phyloP scores from a whole-genome alignment of 2,888 invertebrate species.

The Nesidiocoris tenuis region DNA sequence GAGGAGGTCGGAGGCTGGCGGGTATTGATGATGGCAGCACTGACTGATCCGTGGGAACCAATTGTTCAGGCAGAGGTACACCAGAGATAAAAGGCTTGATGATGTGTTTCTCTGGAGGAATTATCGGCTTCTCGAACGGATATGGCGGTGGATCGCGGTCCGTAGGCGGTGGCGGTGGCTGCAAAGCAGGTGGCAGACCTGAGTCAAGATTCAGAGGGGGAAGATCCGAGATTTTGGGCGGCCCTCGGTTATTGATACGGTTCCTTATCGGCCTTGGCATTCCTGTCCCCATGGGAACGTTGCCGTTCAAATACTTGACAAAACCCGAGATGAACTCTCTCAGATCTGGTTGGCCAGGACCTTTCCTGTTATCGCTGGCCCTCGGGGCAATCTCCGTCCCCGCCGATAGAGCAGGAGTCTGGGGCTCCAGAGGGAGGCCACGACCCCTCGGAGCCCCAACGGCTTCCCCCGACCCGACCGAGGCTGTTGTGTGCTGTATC shows the following conservation, averaged over 20 bases:
- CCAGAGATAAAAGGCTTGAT: slow-evolving; percentile 65
- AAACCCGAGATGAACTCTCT: slow-evolving; percentile 89
- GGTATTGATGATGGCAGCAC: slow-evolving; percentile 58
- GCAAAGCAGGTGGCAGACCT: slow-evolving; percentile 57
- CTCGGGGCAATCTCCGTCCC: slow-evolving; percentile 40
- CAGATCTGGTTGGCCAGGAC: slow-evolving; percentile 68
- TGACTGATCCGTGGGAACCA: slow-evolving; percentile 61
- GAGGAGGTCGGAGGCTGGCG: slow-evolving; percentile 42
- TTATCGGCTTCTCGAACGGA: slow-evolving; percentile 62
- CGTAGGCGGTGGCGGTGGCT: slow-evolving; percentile 55
- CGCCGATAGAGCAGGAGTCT: slow-evolving; percentile 40
- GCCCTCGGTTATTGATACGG: slow-evolving; percentile 86
- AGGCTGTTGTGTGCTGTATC: slow-evolving; percentile 29
- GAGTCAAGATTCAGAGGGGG: slow-evolving; percentile 68
- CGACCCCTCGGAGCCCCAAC: slow-evolving; percentile 46
- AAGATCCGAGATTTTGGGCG: slow-evolving; percentile 78
- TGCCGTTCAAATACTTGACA: slow-evolving; percentile 82
- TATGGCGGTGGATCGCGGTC: slow-evolving; percentile 61
- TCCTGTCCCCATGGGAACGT: slow-evolving; percentile 59
- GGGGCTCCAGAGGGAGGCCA: slow-evolving; percentile 42
- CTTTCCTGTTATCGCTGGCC: slow-evolving; percentile 55
- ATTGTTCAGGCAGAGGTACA: slow-evolving; percentile 71
- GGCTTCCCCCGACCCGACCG: slow-evolving; percentile 43
- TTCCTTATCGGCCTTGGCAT: slow-evolving; percentile 68
- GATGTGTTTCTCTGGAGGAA: slow-evolving; percentile 51